Evolutionary conservation across 2,888 invertebrate genomes (phyloP), one percentile per base, ranked within the genome.

Genomic region (Brachylomia viminalis): DNA sequence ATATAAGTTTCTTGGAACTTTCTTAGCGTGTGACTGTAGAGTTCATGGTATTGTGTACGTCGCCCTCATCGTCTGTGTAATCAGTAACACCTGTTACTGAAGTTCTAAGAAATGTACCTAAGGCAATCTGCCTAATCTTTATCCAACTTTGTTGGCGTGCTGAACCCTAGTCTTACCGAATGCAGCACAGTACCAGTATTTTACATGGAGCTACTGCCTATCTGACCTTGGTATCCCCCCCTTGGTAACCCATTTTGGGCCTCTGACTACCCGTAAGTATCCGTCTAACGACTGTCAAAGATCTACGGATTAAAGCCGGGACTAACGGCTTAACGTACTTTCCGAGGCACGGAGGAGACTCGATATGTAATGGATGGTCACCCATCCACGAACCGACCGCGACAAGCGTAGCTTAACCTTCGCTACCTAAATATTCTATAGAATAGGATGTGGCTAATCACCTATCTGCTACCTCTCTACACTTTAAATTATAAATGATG

Each of bases 1-100:
- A 38, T 47, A 45, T 80, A 64, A 68, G 17, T 82, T 85, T 85
- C 79, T 77, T 45, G n/a, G 86, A 79, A 82, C 76, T 75, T 79
- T 72, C 75, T 33, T 15, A 71, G 13, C 72, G 79, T 85, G 84
- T 20, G 83, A 83, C 52, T 70, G 78, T 27, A 73, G 33, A 30
- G 45, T 33, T 33, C 6, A 0, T 69, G 15, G 42, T 49, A 80
- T 71, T 84, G 85, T 82, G 56, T 62, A 59, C n/a, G 10, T 23
- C 30, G 13, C n/a, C 13, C 13, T 6, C 23, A 15, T n/a, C 13
- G 30, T 20, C 13, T 30, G 15, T 20, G 15, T 30, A 33, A 33
- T 45, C 42, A 23, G 11, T 59, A 23, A 42, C 54, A 8, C 38
- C 10, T 47, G 52, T 65, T 23, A 62, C 17, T 56, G 13, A 27